Evolutionary conservation across 2,113 vertebrate species (phyloP).

Genomic region (Chloebia gouldiae): DNA sequence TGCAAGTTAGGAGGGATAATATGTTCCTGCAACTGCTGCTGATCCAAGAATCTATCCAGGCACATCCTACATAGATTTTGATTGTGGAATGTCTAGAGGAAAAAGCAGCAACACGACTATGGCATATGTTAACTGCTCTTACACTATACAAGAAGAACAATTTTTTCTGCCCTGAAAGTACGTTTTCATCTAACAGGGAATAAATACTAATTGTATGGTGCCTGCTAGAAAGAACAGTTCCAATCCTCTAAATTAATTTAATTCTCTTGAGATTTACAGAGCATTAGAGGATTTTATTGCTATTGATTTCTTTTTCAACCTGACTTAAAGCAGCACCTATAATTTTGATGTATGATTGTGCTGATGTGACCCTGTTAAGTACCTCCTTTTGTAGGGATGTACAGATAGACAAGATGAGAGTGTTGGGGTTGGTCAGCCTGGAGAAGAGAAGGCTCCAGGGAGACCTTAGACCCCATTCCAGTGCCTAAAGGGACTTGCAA

Average conservation of each 20-base stretch:
- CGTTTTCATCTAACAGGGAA: background rate
- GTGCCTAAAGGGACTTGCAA: background rate
- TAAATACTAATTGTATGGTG: background rate
- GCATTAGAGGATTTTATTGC: background rate
- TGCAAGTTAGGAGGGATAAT: background rate
- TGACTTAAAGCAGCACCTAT: background rate
- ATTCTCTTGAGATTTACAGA: background rate
- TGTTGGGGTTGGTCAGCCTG: background rate
- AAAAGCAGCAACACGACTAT: background rate
- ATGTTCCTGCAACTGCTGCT: background rate
- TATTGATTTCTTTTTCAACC: background rate
- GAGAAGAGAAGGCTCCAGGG: background rate
- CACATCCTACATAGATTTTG: background rate
- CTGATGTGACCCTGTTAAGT: background rate
- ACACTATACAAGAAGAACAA: background rate
- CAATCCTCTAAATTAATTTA: background rate
- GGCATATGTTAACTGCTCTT: background rate
- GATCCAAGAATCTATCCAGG: background rate
- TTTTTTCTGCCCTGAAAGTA: background rate
- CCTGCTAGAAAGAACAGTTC: background rate
- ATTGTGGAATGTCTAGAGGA: background rate
- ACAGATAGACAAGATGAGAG: background rate
- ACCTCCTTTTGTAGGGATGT: background rate
- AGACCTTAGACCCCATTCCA: background rate
- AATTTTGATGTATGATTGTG: background rate